Conservation (phyloP, 2,797 vertebrate species). For the Channa striata region DNA sequence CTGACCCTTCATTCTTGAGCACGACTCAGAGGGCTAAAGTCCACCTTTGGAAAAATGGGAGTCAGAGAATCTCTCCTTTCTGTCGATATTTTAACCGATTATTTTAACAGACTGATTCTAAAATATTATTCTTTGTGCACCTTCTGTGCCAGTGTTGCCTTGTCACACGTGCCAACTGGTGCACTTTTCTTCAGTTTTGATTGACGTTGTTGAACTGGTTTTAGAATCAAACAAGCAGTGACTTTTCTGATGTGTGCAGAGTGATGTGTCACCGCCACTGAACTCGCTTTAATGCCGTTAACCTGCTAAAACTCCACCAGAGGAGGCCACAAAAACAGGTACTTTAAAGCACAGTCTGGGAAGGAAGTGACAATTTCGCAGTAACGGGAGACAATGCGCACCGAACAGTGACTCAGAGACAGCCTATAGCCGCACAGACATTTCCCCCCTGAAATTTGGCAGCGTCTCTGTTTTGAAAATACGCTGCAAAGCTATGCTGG, state of each 20-base stretch:
- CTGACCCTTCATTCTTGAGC: constrained; percentile 9
- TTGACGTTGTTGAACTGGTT: constrained; percentile 31
- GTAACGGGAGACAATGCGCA: constrained; percentile 32
- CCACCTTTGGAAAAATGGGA: constrained; percentile 6
- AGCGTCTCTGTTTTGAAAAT: constrained; percentile 57
- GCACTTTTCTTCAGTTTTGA: neutral
- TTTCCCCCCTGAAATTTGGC: constrained; percentile 34
- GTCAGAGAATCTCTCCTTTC: no score
- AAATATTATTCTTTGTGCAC: neutral
- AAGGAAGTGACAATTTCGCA: constrained; percentile 21
- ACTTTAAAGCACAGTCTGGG: constrained; percentile 2
- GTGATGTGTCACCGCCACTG: constrained; percentile 3
- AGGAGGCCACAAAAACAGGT: constrained; percentile 4
- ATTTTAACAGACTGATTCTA: neutral
- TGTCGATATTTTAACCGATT: neutral
- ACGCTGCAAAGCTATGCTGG: constrained; percentile 32
- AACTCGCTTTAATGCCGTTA: constrained; percentile 3
- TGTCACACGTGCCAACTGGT: constrained; percentile 1
- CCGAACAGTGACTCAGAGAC: constrained; percentile 24
- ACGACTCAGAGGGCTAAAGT: neutral
- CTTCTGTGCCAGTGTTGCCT: no score
- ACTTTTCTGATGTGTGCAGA: neutral
- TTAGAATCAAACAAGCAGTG: constrained; percentile 2
- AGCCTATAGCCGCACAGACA: constrained; percentile 19
- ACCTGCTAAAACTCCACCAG: neutral